A percentile compares a stretch with the other conserved stretches of the same genome.
These are phyloP conservation scores for Aptenodytes patagonicus DNA, from an alignment of 2,113 vertebrate species.

Conservation along the genomic window DNA sequence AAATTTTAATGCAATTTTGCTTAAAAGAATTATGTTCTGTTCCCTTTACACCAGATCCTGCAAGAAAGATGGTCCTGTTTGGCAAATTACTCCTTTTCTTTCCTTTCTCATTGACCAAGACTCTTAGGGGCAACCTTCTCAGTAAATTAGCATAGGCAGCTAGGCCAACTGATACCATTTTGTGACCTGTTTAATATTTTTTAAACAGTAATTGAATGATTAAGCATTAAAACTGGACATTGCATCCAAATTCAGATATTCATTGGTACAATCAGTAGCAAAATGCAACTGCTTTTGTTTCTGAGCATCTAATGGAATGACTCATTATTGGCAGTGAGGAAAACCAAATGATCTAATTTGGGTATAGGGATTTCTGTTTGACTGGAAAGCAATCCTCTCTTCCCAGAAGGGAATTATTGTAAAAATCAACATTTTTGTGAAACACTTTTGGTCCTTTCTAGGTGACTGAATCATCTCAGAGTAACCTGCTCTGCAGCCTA, in stretches of 20 bases:
- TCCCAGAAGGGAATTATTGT: neutral
- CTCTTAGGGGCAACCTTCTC: neutral
- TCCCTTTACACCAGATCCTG: neutral
- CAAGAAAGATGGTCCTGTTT: neutral
- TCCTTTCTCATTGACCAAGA: neutral
- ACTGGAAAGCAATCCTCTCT: neutral
- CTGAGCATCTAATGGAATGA: neutral
- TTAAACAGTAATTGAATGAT: neutral
- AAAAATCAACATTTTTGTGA: neutral
- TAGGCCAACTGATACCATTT: neutral
- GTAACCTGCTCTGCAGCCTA: neutral
- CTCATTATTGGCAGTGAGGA: neutral
- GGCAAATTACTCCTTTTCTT: neutral
- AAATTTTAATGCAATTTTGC: neutral
- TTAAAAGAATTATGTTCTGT: neutral
- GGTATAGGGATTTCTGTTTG: neutral
- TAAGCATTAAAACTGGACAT: neutral
- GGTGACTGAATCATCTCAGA: neutral
- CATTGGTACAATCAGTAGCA: neutral
- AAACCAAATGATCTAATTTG: conserved; percentile 15
- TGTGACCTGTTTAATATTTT: neutral
- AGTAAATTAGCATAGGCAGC: neutral
- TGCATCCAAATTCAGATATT: neutral
- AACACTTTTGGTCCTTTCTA: neutral
- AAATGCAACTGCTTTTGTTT: neutral